These are phyloP conservation scores for Nasua narica DNA, from an alignment of 2,797 vertebrate genomes.

Conservation along the genomic window DNA sequence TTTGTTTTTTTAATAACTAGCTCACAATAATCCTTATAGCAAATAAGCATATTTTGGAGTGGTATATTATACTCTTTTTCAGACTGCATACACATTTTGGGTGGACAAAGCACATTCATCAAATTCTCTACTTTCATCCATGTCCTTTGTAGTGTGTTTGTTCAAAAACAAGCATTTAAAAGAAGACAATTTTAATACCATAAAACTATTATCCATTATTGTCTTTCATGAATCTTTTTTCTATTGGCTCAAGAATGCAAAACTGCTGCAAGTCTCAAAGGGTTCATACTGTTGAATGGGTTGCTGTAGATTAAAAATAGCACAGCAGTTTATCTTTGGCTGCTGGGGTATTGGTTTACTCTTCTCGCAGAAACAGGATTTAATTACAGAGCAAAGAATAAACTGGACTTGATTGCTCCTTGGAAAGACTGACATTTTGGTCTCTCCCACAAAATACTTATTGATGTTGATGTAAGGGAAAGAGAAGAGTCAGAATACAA, in stretches of 20 bases:
- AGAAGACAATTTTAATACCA: constrained; percentile 28
- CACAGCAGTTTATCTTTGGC: constrained; percentile 48
- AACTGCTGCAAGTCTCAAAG: constrained; percentile 47
- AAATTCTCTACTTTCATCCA: neutral
- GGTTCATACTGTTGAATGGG: constrained; percentile 50
- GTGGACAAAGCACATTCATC: neutral
- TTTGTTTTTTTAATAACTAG: neutral
- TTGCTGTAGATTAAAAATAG: constrained; percentile 62
- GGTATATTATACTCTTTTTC: neutral
- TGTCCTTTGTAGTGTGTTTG: neutral
- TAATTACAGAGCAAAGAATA: constrained; percentile 73
- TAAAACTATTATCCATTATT: constrained; percentile 10
- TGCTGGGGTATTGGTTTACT: constrained; percentile 55
- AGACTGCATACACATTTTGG: neutral
- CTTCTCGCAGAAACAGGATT: constrained; percentile 64
- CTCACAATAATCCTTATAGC: neutral
- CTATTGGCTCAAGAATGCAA: constrained; percentile 29
- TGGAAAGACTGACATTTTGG: constrained; percentile 64
- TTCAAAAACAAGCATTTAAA: constrained; percentile 13
- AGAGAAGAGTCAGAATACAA: constrained; percentile 62
- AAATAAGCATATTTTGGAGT: neutral
- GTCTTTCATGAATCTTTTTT: constrained; percentile 16
- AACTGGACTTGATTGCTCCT: constrained; percentile 63
- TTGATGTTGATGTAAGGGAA: constrained; percentile 61
- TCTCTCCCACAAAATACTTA: constrained; percentile 55